Evolutionary conservation across 1,140 invertebrate genomes (phyloP).

Genomic region (Telenomus remus): DNA sequence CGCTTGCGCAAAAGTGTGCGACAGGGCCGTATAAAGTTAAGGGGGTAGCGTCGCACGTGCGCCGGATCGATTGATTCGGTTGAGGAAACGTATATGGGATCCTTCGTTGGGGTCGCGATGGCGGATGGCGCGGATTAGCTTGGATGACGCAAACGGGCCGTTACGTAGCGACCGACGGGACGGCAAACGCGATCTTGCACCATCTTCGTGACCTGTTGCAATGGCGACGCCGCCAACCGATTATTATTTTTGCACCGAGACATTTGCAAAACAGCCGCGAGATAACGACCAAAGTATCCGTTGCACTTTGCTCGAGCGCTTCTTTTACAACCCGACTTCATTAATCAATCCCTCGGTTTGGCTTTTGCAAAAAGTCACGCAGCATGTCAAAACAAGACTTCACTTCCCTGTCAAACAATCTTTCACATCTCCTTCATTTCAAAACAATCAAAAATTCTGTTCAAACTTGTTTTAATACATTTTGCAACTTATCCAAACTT

Average conservation of each 20-base stretch:
- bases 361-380: too few species aligned
- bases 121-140: too few species aligned
- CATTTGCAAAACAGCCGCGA: conserved; percentile 29
- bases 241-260: conserved; percentile 27
- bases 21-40: conserved; percentile 25
- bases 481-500: too few species aligned
- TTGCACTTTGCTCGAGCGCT: conserved; percentile 42
- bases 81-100: background rate
- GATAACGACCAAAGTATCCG: conserved; percentile 36
- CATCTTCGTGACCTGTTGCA: conserved; percentile 40
- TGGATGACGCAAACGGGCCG: background rate
- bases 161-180: conserved; percentile 12
- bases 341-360: too few species aligned
- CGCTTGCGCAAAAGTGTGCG: conserved; percentile 26
- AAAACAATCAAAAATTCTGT: too few species aligned
- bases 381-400: too few species aligned
- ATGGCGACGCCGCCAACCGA: conserved; percentile 12
- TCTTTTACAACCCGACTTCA: conserved; percentile 1
- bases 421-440: too few species aligned
- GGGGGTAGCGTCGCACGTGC: conserved; percentile 29
- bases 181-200: conserved; percentile 31
- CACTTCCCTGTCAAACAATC: too few species aligned
- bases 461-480: too few species aligned
- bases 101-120: too few species aligned
- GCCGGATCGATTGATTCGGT: conserved; percentile 20